These are phyloP conservation scores for Argyresthia goedartella DNA, from an alignment of 2,888 invertebrate genomes.

Conservation along the genomic window DNA sequence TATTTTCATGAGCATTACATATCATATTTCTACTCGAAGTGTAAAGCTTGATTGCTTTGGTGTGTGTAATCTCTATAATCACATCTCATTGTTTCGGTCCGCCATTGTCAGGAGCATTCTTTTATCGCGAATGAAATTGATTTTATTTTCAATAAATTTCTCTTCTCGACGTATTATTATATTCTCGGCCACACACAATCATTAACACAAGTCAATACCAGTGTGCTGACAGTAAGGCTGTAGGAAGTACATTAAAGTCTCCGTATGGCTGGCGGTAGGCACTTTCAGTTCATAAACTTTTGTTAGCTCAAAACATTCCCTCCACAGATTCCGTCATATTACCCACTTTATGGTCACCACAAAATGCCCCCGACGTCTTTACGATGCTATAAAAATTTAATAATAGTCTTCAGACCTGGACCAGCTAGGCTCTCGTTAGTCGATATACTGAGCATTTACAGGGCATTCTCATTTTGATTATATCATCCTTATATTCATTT, in stretches of 20 bases:
- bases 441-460: background rate
- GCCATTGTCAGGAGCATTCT: constrained; percentile 16
- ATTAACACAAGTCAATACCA: too few species aligned
- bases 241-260: too few species aligned
- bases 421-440: background rate
- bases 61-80: constrained; percentile 13
- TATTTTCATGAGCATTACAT: too few species aligned
- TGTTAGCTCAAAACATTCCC: too few species aligned
- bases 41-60: too few species aligned
- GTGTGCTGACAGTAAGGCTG: too few species aligned
- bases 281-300: too few species aligned
- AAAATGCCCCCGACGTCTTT: background rate
- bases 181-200: too few species aligned
- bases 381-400: constrained; percentile 1
- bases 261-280: too few species aligned
- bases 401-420: background rate
- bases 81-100: constrained; percentile 21
- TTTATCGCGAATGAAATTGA: background rate
- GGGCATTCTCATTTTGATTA: background rate
- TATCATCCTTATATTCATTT: background rate
- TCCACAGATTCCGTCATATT: background rate
- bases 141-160: too few species aligned
- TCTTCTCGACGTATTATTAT: too few species aligned
- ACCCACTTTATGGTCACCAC: background rate
- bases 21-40: too few species aligned